A percentile compares a stretch with the other conserved stretches of the same genome.
These are phyloP conservation scores for Actenoides lindsayi DNA, from an alignment of 2,113 vertebrate species.

Conservation along the genomic window DNA sequence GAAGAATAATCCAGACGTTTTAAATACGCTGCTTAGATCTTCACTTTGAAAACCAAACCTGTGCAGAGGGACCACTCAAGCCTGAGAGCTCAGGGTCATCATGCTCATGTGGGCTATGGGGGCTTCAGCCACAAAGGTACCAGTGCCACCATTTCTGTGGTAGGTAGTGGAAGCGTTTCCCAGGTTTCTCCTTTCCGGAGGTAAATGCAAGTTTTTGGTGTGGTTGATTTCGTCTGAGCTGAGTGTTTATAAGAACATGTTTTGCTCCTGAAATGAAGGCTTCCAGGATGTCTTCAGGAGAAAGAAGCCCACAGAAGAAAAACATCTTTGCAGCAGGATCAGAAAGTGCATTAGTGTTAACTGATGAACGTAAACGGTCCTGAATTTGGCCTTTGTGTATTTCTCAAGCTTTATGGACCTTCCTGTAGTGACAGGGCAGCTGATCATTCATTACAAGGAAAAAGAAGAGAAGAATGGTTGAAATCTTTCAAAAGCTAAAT, in stretches of 20 bases:
- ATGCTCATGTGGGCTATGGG: fast-evolving
- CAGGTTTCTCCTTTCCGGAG: neutral
- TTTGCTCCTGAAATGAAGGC: neutral
- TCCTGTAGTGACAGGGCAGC: neutral
- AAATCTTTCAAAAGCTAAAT: neutral
- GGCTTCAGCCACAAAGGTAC: neutral
- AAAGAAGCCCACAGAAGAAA: neutral
- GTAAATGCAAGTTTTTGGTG: neutral
- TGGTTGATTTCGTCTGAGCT: neutral
- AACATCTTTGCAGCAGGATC: neutral
- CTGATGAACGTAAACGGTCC: neutral
- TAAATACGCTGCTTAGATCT: neutral
- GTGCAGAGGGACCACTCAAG: neutral
- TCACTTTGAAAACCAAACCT: neutral
- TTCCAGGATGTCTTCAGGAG: neutral
- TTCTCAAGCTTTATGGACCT: neutral
- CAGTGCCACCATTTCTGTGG: neutral
- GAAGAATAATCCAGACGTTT: neutral
- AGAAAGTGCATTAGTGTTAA: neutral
- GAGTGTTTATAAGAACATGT: neutral
- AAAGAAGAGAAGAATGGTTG: neutral
- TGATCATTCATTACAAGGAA: neutral
- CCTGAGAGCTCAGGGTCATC: too few relatives aligned
- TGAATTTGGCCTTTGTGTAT: neutral
- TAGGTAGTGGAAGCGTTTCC: neutral